Base-by-base conservation (phyloP, 2,797 vertebrate species). In the Danionella dracula region DNA sequence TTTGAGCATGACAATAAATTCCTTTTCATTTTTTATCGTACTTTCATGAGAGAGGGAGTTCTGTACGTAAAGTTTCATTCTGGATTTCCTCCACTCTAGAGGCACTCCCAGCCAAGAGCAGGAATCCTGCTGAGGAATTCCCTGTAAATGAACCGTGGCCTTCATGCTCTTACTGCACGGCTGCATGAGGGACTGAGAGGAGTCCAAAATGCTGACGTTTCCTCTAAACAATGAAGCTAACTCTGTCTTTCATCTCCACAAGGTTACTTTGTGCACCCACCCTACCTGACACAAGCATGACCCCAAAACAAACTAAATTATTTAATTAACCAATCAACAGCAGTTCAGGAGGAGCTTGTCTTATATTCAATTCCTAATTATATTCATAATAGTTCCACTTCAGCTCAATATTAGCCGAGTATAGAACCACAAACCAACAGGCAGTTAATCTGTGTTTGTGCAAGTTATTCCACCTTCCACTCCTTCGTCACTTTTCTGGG, bases 81-180 rank as follows among this genome's bases (percentile, higher is more conserved):
- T 72, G 57, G 51, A 68, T 66, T 73, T 76, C 70, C 73, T 79
- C 77, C 76, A 64, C 66, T 62, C 76, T 66, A 76, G 53, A 46
- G 37, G 40, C 56, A 60, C 68, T 67, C 40, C 19, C 57, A 73
- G n/a, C 65, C 9, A 19, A 67, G 78, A 53, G 72, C 74, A 74
- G 58, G 61, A 16, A 72, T 62, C 74, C 65, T 35, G 66, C 72
- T 76, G 75, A 83, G 86, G 85, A 84, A 84, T 85, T 85, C 84
- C 87, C 85, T 85, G 69, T 15, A 81, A 78, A 75, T 75, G 77
- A 81, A 83, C 54, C 57, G 27, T 57, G 55, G 65, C 65, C 64
- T 74, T 58, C 23, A 34, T 54, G 41, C 60, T 70, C 65, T 40
- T 56, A 59, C 57, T 54, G 59, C 64, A 70, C 60, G 60, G 50